Evolutionary conservation across 2,797 vertebrate genomes (phyloP).

Genomic region (Falco berigora): DNA sequence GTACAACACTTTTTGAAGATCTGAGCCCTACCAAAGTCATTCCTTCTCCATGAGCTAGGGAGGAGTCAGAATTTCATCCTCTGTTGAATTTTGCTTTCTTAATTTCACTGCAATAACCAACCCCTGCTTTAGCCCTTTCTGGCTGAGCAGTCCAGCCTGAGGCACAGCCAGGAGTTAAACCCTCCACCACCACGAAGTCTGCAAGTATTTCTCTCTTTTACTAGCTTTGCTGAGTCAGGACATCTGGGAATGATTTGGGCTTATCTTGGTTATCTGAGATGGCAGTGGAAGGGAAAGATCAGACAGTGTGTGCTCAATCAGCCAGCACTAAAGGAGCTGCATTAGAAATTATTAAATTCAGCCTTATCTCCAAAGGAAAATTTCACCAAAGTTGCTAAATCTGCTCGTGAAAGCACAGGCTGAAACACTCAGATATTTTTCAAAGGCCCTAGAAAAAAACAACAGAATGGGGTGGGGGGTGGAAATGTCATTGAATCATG

Average conservation of each 20-base stretch:
- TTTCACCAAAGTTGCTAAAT: background rate
- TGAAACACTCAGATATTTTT: background rate
- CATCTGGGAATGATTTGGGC: background rate
- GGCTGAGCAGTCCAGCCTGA: background rate
- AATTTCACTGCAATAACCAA: background rate
- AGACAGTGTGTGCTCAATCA: background rate
- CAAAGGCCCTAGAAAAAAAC: background rate
- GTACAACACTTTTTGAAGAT: background rate
- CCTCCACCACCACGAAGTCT: background rate
- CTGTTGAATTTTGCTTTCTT: background rate
- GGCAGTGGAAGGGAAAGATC: background rate
- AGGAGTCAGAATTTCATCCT: background rate
- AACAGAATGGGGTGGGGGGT: fast-evolving
- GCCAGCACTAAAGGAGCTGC: background rate
- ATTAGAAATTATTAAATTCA: background rate
- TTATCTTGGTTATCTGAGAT: background rate
- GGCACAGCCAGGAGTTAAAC: background rate
- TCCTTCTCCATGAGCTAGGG: background rate
- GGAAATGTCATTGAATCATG: background rate
- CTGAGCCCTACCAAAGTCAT: background rate
- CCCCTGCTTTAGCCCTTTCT: background rate
- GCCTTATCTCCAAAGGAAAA: background rate
- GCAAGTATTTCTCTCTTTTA: background rate
- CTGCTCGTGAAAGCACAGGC: background rate
- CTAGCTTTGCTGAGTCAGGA: background rate